phyloP scores from a whole-genome alignment of 2,888 invertebrate genomes.

The Cephus nigrinus region DNA sequence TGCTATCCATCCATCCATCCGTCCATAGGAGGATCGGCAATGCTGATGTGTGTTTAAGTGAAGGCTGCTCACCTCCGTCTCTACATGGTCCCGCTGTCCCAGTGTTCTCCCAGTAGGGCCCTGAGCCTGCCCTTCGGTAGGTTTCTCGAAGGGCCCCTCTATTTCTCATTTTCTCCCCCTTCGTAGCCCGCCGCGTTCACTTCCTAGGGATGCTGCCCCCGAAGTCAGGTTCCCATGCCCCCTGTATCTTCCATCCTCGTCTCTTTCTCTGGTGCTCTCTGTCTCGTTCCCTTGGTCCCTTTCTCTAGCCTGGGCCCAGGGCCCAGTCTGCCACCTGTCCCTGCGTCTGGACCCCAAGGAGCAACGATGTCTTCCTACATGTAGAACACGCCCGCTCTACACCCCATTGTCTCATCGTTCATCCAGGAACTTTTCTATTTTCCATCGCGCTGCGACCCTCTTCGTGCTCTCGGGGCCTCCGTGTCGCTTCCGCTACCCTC shows the following conservation, averaged over 20 bases:
- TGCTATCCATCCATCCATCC: constrained; percentile 19
- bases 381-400: constrained; percentile 57
- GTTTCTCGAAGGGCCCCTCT: constrained; percentile 5
- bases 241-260: constrained; percentile 38
- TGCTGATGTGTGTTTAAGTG: constrained; percentile 41
- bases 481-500: too few relatives aligned
- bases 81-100: constrained; percentile 14
- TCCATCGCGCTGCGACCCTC: too few relatives aligned
- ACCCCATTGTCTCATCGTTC: constrained; percentile 47
- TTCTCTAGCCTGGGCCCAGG: constrained; percentile 25
- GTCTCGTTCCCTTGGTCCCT: constrained; percentile 17
- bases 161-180: constrained; percentile 27
- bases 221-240: constrained; percentile 66
- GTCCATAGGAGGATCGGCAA: too few relatives aligned
- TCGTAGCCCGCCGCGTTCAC: constrained; percentile 41
- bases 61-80: constrained; percentile 17
- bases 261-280: constrained; percentile 30
- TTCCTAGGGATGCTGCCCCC: constrained; percentile 65
- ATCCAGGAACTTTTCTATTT: background rate
- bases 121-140: too few relatives aligned
- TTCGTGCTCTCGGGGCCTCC: too few relatives aligned
- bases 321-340: constrained; percentile 64
- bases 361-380: constrained; percentile 58
- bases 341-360: constrained; percentile 55
- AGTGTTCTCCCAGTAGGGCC: background rate